Evolutionary conservation across 1,140 invertebrate genomes (phyloP).

Genomic region (Frieseomelitta varia): DNA sequence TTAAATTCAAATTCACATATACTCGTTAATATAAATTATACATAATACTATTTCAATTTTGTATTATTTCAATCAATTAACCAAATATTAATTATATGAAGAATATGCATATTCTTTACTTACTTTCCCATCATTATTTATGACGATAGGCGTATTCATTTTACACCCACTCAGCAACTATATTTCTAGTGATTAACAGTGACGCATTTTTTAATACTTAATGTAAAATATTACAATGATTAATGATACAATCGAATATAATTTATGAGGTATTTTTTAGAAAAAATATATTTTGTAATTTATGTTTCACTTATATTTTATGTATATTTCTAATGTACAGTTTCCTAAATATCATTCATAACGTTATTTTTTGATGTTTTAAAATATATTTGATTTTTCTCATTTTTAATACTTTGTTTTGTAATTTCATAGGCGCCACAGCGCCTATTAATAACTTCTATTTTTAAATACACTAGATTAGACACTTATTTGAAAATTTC

Average conservation of each 20-base stretch:
- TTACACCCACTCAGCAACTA: slow-evolving; percentile 52
- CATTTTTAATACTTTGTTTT: slow-evolving; percentile 8
- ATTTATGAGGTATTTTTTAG: background rate
- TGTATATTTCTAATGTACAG: background rate
- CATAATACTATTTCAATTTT: background rate
- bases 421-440: background rate
- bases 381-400: slow-evolving; percentile 12
- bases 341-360: background rate
- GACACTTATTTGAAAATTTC: slow-evolving; percentile 8
- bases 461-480: slow-evolving; percentile 22
- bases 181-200: slow-evolving; percentile 49
- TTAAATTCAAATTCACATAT: background rate
- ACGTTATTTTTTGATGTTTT: background rate
- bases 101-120: slow-evolving; percentile 7
- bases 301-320: no score
- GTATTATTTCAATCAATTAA: background rate
- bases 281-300: background rate
- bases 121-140: slow-evolving; percentile 22
- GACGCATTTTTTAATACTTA: slow-evolving; percentile 39
- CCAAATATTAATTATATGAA: background rate
- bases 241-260: background rate
- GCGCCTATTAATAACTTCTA: slow-evolving; percentile 1
- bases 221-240: background rate
- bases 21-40: background rate
- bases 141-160: slow-evolving; percentile 46